These are phyloP conservation scores for Prochilodus magdalenae DNA, from an alignment of 2,113 vertebrate genomes.

Conservation along the genomic window DNA sequence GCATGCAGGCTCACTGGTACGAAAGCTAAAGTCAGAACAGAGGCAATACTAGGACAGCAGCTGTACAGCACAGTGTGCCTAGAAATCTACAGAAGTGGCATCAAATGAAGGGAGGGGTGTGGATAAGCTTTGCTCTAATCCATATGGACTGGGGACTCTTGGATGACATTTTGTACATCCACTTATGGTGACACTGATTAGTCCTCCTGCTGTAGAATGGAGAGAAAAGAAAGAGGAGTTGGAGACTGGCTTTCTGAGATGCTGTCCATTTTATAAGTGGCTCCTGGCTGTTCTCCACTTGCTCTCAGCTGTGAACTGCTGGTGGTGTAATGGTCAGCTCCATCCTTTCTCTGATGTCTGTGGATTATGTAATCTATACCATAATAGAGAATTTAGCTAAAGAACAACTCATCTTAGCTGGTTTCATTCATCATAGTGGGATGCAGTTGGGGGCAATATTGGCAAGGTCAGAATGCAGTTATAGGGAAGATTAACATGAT, in stretches of 20 bases:
- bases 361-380: neutral
- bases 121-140: neutral
- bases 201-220: neutral
- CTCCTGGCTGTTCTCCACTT: neutral
- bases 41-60: neutral
- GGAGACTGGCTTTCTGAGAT: neutral
- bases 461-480: neutral
- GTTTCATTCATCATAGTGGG: neutral
- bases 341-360: neutral
- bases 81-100: neutral
- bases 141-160: neutral
- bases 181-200: neutral
- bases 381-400: neutral
- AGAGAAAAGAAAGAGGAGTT: neutral
- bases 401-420: neutral
- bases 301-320: neutral
- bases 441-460: neutral
- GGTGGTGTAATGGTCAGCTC: conserved; percentile 2
- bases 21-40: neutral
- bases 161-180: neutral
- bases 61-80: neutral
- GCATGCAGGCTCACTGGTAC: neutral
- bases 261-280: neutral
- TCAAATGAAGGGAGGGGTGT: neutral
- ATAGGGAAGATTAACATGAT: neutral